A percentile compares a stretch with the other conserved stretches of the same genome.
phyloP scores from a whole-genome alignment of 2,797 vertebrate genomes.

The Pipistrellus pipistrellus region DNA sequence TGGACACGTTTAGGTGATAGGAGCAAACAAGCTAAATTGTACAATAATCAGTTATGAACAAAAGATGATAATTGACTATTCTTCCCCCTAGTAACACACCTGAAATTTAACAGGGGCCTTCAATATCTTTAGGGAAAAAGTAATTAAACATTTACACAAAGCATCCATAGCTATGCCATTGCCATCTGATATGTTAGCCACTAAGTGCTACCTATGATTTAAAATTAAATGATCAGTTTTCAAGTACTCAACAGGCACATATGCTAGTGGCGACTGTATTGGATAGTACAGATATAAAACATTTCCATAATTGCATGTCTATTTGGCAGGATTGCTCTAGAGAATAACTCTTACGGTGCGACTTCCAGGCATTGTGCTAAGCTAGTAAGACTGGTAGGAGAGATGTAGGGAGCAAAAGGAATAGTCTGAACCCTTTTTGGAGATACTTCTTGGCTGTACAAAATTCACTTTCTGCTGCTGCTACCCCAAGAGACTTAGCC shows the following conservation, averaged over 20 bases:
- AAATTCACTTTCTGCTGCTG: not conserved
- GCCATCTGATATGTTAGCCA: not conserved
- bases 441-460: not conserved
- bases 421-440: slow-evolving; percentile 23
- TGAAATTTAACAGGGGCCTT: slow-evolving; percentile 12
- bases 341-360: not conserved
- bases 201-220: not conserved
- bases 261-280: not conserved
- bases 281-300: not conserved
- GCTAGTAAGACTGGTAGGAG: not conserved
- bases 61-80: slow-evolving; percentile 44
- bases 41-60: not conserved
- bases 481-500: not conserved
- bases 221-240: slow-evolving; percentile 38
- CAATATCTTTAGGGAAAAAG: not conserved
- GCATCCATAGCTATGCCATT: not conserved
- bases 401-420: not conserved
- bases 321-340: not conserved
- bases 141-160: slow-evolving; percentile 42
- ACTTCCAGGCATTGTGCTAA: not conserved
- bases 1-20: not conserved
- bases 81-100: not conserved
- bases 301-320: slow-evolving; percentile 13
- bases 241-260: not conserved
- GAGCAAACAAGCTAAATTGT: slow-evolving; percentile 19